Evolutionary conservation across 2,888 invertebrate species (phyloP).

Genomic region (Tachina fera): DNA sequence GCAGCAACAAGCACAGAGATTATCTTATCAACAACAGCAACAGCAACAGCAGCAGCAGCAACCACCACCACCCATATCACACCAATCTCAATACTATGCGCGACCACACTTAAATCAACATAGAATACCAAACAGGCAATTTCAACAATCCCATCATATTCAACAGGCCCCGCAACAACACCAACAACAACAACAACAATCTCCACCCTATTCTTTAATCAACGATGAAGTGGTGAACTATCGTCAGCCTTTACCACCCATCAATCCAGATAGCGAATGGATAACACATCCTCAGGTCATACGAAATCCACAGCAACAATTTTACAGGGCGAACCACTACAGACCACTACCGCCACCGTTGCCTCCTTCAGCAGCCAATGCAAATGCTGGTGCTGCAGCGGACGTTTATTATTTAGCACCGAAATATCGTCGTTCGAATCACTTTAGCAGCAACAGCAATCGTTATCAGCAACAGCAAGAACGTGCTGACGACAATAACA

Average conservation of each 20-base stretch:
- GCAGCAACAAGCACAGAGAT: constrained; percentile 67
- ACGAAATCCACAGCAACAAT: constrained; percentile 77
- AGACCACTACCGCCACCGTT: constrained; percentile 59
- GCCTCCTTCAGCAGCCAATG: constrained; percentile 18
- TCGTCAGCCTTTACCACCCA: constrained; percentile 86
- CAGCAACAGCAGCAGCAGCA: constrained; percentile 72
- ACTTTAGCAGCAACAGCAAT: constrained; percentile 56
- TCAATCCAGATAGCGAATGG: constrained; percentile 88
- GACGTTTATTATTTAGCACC: constrained; percentile 75
- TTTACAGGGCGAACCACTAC: constrained; percentile 74
- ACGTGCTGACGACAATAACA: constrained; percentile 51
- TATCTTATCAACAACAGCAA: constrained; percentile 74
- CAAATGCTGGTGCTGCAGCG: constrained; percentile 66
- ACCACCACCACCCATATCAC: constrained; percentile 72
- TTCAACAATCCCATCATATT: constrained; percentile 38
- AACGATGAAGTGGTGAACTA: constrained; percentile 85
- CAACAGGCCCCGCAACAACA: constrained; percentile 52
- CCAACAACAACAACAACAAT: constrained; percentile 82
- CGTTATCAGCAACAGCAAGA: constrained; percentile 42
- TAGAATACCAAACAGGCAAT: constrained; percentile 76
- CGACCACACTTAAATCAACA: constrained; percentile 77
- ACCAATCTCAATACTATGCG: constrained; percentile 75
- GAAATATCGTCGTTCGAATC: constrained; percentile 75
- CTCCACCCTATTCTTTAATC: constrained; percentile 84
- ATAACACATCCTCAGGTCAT: constrained; percentile 79